Base-by-base conservation (phyloP, 2,888 invertebrate species). In the Dicyrtomina minuta region DNA sequence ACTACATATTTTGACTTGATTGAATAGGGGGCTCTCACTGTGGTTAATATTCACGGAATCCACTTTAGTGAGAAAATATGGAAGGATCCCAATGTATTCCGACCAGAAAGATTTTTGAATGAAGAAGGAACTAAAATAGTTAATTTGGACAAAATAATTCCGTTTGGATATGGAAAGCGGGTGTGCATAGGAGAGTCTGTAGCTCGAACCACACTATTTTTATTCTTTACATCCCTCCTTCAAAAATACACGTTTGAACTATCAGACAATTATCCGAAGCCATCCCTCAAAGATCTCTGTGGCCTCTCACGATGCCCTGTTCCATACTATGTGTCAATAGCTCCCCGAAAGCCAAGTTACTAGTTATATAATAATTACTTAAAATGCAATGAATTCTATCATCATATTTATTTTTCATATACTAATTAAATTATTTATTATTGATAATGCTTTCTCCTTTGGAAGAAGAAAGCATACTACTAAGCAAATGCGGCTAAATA, bases 161-260 rank as follows among this genome's bases (percentile, higher is more conserved):
- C 64, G 1, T 64, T 64, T 33, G 64, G 64, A n/a, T 64, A 51
- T n/a, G 64, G 64, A 3, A 64, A 51, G 26, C 49, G 64, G 17
- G 33, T 33, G 17, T 64, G 64, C 22, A n/a, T 64, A 0, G 64
- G 64, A 1, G 49, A 49, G n/a, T 33, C 64, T 12, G 27, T 27
- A 4, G 49, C 64, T 2, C 33, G 33, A 1, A 26, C 26, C 13
- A 64, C 64, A 6, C 26, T 64, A 1, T 64, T 64, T 51, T 15
- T 51, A 20, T 51, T 64, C 27, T 64, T 64, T 20, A 64, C 64
- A 6, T 22, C 33, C 2, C 44, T 64, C 4, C 64, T 64, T 1
- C 64, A 64, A 33, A 49, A 39, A 17, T 64, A 51, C 26, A 20
- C 49, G 4, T 64, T 64, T 26, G 20, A 46, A 8, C 33, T 64